phyloP scores from a whole-genome alignment of 2,888 invertebrate genomes.

The Drosophila prolongata region DNA sequence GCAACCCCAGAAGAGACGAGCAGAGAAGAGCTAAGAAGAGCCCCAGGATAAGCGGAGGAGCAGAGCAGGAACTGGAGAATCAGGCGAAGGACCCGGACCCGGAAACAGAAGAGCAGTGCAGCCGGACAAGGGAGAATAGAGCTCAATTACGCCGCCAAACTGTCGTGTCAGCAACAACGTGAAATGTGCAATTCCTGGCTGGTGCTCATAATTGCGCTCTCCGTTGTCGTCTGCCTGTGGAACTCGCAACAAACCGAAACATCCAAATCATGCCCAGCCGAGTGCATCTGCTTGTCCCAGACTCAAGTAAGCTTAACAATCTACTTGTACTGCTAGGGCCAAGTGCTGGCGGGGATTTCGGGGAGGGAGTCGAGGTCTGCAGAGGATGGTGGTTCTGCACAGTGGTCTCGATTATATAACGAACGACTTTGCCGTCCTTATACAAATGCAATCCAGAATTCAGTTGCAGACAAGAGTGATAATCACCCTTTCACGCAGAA shows the following conservation, averaged over 20 bases:
- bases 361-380: background rate
- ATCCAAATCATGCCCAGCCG: conserved; percentile 89
- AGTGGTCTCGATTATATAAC: background rate
- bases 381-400: background rate
- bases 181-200: conserved; percentile 85
- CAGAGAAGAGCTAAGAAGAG: conserved; percentile 1
- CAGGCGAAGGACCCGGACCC: background rate
- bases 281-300: conserved; percentile 94
- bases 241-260: conserved; percentile 84
- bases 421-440: too few species aligned
- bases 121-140: conserved; percentile 64
- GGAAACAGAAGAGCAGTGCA: conserved; percentile 4
- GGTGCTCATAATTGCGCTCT: conserved; percentile 84
- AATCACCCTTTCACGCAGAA: too few species aligned
- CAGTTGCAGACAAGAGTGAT: too few species aligned
- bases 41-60: conserved; percentile 9
- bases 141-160: conserved; percentile 78
- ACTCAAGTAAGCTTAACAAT: conserved; percentile 89
- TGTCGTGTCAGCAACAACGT: conserved; percentile 82
- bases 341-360: background rate
- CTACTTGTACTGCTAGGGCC: conserved; percentile 28
- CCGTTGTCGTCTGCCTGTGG: conserved; percentile 85
- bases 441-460: too few species aligned
- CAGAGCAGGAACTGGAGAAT: conserved; percentile 3
- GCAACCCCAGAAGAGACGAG: background rate